phyloP scores from a whole-genome alignment of 2,113 vertebrate species.

The Calypte anna region DNA sequence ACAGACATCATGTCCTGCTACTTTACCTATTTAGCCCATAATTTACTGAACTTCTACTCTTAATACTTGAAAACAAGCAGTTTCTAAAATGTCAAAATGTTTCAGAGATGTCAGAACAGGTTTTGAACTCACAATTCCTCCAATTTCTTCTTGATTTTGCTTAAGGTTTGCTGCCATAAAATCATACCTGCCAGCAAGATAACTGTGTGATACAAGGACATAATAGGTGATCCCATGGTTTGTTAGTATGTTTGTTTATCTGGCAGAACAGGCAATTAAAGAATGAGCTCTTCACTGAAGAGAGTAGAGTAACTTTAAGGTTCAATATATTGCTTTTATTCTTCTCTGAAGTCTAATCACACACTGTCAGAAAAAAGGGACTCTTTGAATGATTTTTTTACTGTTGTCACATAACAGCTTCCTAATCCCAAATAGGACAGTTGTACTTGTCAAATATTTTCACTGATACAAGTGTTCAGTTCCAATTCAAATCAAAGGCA shows the following conservation, averaged over 20 bases:
- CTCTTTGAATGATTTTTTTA: conserved; percentile 15
- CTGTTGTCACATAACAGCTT: conserved; percentile 14
- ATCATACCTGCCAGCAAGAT: background rate
- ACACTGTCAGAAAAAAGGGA: background rate
- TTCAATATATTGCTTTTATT: conserved; percentile 11
- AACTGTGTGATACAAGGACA: background rate
- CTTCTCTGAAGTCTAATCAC: background rate
- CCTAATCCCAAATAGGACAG: conserved; percentile 17
- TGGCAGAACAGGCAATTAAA: background rate
- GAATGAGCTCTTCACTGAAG: background rate
- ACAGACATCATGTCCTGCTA: background rate
- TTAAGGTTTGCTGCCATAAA: conserved; percentile 7
- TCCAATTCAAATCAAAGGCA: conserved; percentile 39
- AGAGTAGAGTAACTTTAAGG: background rate
- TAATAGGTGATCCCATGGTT: background rate
- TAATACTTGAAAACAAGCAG: background rate
- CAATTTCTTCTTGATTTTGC: background rate
- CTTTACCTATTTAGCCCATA: background rate
- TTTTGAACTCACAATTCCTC: background rate
- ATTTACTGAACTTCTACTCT: background rate
- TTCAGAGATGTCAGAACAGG: background rate
- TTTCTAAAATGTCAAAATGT: background rate
- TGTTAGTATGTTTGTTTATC: conserved; percentile 13
- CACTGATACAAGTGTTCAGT: background rate
- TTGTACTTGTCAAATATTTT: conserved; percentile 41